These are phyloP conservation scores for Chauna torquata DNA, from an alignment of 2,113 vertebrate genomes.

Conservation along the genomic window DNA sequence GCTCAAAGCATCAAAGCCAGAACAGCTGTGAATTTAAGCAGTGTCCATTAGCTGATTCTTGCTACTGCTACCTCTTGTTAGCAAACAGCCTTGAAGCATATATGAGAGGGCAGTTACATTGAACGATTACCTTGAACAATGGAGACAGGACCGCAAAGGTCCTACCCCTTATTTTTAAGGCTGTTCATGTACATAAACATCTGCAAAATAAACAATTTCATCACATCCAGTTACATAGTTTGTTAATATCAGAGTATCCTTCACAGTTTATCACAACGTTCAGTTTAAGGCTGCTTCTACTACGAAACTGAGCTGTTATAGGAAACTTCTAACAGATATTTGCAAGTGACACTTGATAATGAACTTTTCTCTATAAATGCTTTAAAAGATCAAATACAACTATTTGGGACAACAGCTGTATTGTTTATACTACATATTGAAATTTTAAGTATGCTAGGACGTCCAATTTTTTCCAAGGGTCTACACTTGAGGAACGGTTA, in stretches of 20 bases:
- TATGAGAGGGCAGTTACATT: fast-evolving
- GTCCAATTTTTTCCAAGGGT: neutral
- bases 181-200: fast-evolving
- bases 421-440: neutral
- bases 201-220: neutral
- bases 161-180: neutral
- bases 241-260: neutral
- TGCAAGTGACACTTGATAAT: neutral
- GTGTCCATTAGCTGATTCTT: neutral
- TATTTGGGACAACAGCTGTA: neutral
- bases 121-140: neutral
- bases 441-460: slow-evolving; percentile 3
- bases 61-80: neutral
- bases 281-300: neutral
- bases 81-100: neutral
- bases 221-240: neutral
- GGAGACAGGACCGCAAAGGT: neutral
- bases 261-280: neutral
- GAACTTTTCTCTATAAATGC: neutral
- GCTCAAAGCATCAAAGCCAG: neutral
- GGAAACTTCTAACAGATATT: neutral
- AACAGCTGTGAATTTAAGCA: neutral
- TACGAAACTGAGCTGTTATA: fast-evolving
- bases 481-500: neutral
- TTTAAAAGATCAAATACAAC: neutral